These are phyloP conservation scores for Cephalopterus ornatus DNA, from an alignment of 2,113 vertebrate genomes.

Conservation along the genomic window DNA sequence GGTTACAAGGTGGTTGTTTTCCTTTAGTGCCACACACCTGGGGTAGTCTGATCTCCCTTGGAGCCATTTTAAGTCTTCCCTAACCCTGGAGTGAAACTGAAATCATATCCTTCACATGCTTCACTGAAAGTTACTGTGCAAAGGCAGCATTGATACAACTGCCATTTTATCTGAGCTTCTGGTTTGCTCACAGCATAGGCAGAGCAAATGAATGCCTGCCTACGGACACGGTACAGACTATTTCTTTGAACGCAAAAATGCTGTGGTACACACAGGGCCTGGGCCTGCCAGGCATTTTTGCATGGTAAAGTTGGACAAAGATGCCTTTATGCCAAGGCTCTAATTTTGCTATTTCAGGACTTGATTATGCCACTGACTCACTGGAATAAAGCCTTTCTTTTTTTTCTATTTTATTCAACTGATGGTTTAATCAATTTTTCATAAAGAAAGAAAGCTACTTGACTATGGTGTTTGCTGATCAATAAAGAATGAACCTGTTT, in stretches of 20 bases:
- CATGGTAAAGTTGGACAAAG: neutral
- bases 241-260: neutral
- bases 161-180: neutral
- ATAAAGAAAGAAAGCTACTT: neutral
- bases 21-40: neutral
- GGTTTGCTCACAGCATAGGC: neutral
- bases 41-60: neutral
- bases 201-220: neutral
- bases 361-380: neutral
- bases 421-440: neutral
- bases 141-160: neutral
- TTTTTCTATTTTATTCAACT: neutral
- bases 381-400: neutral
- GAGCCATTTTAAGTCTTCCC: neutral
- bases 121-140: neutral
- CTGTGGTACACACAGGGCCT: neutral
- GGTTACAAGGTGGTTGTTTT: neutral
- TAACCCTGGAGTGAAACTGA: neutral
- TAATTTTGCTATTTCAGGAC: neutral
- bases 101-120: rapidly evolving
- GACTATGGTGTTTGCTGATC: neutral
- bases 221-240: neutral
- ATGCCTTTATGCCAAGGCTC: neutral
- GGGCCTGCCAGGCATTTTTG: neutral
- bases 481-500: neutral